Evolutionary conservation across 2,113 vertebrate genomes (phyloP).

Genomic region (Xiphophorus maculatus): DNA sequence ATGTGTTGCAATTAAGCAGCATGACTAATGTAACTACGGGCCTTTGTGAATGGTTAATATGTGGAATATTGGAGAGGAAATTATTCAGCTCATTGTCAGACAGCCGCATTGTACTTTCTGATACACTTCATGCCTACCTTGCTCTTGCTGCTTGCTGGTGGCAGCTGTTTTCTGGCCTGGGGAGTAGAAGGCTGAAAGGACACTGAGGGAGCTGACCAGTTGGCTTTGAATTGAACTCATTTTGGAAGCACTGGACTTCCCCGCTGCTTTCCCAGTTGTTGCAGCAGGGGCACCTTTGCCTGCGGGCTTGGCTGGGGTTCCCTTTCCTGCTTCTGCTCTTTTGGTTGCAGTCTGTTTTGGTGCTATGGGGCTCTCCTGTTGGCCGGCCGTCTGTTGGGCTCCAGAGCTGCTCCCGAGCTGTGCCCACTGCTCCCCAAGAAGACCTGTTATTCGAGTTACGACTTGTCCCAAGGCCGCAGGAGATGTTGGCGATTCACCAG

Average conservation of each 20-base stretch:
- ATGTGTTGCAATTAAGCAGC: slow-evolving; percentile 23
- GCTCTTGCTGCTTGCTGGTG: slow-evolving; percentile 79
- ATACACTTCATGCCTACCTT: slow-evolving; percentile 70
- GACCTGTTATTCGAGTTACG: slow-evolving; percentile 92
- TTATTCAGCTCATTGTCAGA: slow-evolving; percentile 11
- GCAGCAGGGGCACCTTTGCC: slow-evolving; percentile 61
- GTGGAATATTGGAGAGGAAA: neutral
- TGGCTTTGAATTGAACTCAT: slow-evolving; percentile 98
- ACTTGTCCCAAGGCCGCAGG: slow-evolving; percentile 91
- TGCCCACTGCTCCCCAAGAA: slow-evolving; percentile 95
- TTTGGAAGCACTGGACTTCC: slow-evolving; percentile 84
- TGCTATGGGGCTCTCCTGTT: slow-evolving; percentile 71
- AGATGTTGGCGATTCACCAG: slow-evolving; percentile 73
- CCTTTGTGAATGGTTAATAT: slow-evolving; percentile 15
- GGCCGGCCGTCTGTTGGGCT: slow-evolving; percentile 83
- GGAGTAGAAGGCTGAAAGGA: slow-evolving; percentile 91
- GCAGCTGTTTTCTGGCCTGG: slow-evolving; percentile 81
- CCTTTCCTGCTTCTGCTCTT: slow-evolving; percentile 63
- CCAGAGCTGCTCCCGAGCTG: slow-evolving; percentile 88
- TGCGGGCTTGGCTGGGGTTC: slow-evolving; percentile 54
- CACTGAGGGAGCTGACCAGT: slow-evolving; percentile 93
- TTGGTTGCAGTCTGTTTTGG: slow-evolving; percentile 65
- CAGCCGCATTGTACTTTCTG: slow-evolving; percentile 2
- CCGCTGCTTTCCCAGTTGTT: slow-evolving; percentile 61
- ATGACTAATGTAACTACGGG: slow-evolving; percentile 3